Percentiles rank a stretch among this genome's conserved stretches.
phyloP scores from a whole-genome alignment of 1,140 invertebrate genomes.

The Nomia melanderi region DNA sequence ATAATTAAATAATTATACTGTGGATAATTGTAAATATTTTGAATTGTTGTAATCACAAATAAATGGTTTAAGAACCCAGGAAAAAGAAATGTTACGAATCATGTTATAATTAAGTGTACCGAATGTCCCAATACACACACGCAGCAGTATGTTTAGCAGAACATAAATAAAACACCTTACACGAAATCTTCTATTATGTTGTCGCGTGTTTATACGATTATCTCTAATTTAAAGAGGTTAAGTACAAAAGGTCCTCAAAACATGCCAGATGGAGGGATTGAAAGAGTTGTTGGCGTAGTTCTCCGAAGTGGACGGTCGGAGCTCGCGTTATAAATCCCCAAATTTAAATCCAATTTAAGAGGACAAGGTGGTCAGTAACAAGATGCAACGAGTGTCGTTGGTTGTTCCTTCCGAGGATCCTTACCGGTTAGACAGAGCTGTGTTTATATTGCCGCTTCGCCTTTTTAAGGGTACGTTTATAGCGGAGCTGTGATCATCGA shows the following conservation, averaged over 20 bases:
- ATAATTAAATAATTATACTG: no score
- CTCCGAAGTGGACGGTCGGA: conserved; percentile 17
- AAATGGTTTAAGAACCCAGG: no score
- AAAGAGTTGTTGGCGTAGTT: conserved; percentile 33
- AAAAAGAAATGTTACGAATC: no score
- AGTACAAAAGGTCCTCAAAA: neutral
- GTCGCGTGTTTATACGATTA: neutral
- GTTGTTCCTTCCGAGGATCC: conserved; percentile 34
- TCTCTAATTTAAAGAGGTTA: neutral
- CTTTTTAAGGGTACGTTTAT: no score
- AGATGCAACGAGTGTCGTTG: conserved; percentile 33
- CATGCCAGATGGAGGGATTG: conserved; percentile 10
- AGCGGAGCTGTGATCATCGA: no score
- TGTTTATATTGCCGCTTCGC: conserved; percentile 52
- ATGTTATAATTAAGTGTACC: no score
- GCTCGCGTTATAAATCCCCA: conserved; percentile 40
- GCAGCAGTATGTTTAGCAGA: neutral
- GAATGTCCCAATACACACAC: no score
- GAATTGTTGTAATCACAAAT: no score
- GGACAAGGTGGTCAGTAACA: conserved; percentile 29
- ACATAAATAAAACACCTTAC: neutral
- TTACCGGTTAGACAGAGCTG: conserved; percentile 48
- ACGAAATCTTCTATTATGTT: neutral
- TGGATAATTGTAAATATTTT: no score
- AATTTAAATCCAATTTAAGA: conserved; percentile 52